Evolutionary conservation across 2,888 invertebrate species (phyloP), one percentile per base, ranked within the genome.

Genomic region (Oscheius myriophilus): DNA sequence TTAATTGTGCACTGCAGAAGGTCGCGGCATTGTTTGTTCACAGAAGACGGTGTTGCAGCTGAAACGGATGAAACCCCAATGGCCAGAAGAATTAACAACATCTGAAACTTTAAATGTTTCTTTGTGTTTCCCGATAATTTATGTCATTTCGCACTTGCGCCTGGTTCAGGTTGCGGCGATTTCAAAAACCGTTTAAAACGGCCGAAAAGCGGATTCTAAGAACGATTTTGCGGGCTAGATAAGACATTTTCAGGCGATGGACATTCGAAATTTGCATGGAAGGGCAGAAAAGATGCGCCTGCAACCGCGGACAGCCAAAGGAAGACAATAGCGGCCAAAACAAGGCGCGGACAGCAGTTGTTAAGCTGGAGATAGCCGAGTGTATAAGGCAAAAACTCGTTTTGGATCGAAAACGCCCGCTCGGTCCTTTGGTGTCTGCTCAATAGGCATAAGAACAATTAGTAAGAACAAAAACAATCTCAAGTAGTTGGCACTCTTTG

Each of bases 21-120:
- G 26, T 79, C 79, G 0, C 80, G 55, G 49, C 82, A 82, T 55
- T 82, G 81, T 45, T 74, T 73, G 66, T 79, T 81, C 62, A 81
- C 66, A 42, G 72, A 67, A 9, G 71, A 69, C n/a, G 54, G 16
- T 2, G 43, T 4, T 6, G 55, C 25, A 43, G 9, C 33, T 9
- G 9, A 33, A 33, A 33, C 33, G 33, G 33, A 21, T 14, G 43
- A 42, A 1, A 43, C 11, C 23, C 4, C 42, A 43, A 43, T 18
- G 25, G 2, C 25, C 25, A 45, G 14, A 11, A 42, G 23, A 58
- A 43, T 6, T 33, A 33, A 33, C 33, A 33, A 33, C 33, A 33
- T 33, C 33, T 33, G 33, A 33, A 33, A 33, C 33, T 6, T 33
- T 33, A 33, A 6, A 9, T 6, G 9, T 3, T 33, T 33, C 9